Evolutionary conservation across 2,888 invertebrate species (phyloP).

Genomic region (Zaprionus bogoriensis): DNA sequence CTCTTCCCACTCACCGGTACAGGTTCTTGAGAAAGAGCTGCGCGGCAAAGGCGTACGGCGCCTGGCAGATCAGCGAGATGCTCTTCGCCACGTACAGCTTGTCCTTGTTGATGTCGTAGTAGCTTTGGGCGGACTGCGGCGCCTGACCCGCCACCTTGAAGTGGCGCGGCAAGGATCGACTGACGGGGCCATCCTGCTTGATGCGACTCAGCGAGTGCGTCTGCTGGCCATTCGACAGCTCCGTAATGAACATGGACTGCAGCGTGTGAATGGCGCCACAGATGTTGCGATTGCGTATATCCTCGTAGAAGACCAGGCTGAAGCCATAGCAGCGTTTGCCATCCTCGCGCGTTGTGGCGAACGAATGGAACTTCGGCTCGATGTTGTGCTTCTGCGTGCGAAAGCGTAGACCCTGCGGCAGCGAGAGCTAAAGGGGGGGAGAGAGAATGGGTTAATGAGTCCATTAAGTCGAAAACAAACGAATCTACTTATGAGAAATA

Average conservation of each 20-base stretch:
- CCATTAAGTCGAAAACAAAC: constrained; percentile 16
- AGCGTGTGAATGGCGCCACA: constrained; percentile 96
- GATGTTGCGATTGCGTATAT: constrained; percentile 95
- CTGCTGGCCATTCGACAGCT: constrained; percentile 91
- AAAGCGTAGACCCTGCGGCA: constrained; percentile 97
- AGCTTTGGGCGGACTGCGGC: constrained; percentile 90
- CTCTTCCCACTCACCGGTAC: constrained; percentile 86
- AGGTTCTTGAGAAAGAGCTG: constrained; percentile 93
- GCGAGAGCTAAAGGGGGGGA: constrained; percentile 88
- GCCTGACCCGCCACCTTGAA: constrained; percentile 92
- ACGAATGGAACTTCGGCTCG: constrained; percentile 96
- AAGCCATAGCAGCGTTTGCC: constrained; percentile 97
- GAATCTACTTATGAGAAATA: constrained; percentile 11
- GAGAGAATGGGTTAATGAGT: constrained; percentile 1
- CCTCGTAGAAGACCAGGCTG: constrained; percentile 97
- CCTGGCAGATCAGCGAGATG: constrained; percentile 95
- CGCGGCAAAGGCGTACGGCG: constrained; percentile 94
- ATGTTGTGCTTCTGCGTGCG: constrained; percentile 95
- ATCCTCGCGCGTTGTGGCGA: constrained; percentile 98
- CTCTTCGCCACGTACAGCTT: constrained; percentile 97
- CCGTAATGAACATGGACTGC: constrained; percentile 94
- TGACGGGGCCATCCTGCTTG: constrained; percentile 87
- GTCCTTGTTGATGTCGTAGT: constrained; percentile 97
- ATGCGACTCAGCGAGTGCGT: constrained; percentile 86
- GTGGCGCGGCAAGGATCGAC: constrained; percentile 93